Conservation (phyloP, 2,888 invertebrate species). For the Tipula confusa region DNA sequence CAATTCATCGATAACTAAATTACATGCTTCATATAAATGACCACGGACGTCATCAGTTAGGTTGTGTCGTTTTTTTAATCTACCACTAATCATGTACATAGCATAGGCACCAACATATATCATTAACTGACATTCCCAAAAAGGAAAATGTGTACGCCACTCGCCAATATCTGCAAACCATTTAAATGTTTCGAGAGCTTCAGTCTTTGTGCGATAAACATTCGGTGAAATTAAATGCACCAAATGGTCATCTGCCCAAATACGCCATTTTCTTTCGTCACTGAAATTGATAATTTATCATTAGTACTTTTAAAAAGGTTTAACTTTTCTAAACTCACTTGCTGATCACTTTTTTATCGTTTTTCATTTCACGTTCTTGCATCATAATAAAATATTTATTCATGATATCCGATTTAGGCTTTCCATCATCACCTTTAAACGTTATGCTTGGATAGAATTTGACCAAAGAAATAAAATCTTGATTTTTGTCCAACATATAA, state of each 20-base stretch:
- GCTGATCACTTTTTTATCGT: conserved; percentile 47
- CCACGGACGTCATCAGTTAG: conserved; percentile 83
- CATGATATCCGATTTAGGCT: conserved; percentile 66
- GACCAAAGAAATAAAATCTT: conserved; percentile 63
- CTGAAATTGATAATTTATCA: conserved; percentile 52
- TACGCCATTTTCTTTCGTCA: conserved; percentile 90
- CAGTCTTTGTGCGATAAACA: conserved; percentile 80
- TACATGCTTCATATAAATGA: conserved; percentile 85
- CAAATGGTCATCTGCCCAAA: conserved; percentile 87
- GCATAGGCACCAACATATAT: conserved; percentile 89
- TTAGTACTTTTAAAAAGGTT: neutral
- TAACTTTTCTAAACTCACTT: neutral
- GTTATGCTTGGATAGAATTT: conserved; percentile 71
- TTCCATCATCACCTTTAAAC: conserved; percentile 64
- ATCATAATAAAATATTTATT: conserved; percentile 88
- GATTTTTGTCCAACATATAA: conserved; percentile 58
- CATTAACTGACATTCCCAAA: conserved; percentile 79
- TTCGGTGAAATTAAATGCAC: conserved; percentile 96
- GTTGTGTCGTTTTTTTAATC: conserved; percentile 78
- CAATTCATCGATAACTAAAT: conserved; percentile 71
- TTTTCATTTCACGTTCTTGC: conserved; percentile 50
- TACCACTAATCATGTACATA: conserved; percentile 90
- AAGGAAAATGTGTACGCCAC: conserved; percentile 84
- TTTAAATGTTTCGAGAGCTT: conserved; percentile 85
- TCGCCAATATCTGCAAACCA: conserved; percentile 92